These are phyloP conservation scores for Orycteropus afer DNA, from an alignment of 2,113 vertebrate genomes.

Conservation along the genomic window DNA sequence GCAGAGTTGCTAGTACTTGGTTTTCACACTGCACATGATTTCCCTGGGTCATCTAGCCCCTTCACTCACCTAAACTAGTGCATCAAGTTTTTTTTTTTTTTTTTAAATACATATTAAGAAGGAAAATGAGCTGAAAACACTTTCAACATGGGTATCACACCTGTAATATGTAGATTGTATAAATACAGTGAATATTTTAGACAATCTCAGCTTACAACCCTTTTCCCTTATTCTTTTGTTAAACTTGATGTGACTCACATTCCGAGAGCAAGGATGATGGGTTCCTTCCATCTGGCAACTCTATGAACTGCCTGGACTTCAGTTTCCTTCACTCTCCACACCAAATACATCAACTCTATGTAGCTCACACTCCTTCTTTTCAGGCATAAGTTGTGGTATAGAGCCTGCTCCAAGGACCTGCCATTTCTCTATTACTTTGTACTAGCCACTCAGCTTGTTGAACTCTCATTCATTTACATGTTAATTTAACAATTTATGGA, in stretches of 20 bases:
- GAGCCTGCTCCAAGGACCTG: background rate
- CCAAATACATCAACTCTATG: too few species aligned
- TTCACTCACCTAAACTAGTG: background rate
- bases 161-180: background rate
- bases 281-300: background rate
- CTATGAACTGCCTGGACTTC: background rate
- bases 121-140: background rate
- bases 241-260: background rate
- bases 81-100: background rate
- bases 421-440: background rate
- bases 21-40: background rate
- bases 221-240: background rate
- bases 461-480: background rate
- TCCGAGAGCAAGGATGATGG: background rate
- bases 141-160: background rate
- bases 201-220: background rate
- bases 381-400: background rate
- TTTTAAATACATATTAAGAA: background rate
- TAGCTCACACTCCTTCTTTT: background rate
- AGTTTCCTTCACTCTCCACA: background rate
- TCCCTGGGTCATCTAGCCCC: background rate
- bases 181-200: background rate
- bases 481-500: background rate
- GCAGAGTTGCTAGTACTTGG: background rate
- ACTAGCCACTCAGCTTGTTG: background rate